phyloP scores from a whole-genome alignment of 2,888 invertebrate species.

The Lydus trimaculatus region DNA sequence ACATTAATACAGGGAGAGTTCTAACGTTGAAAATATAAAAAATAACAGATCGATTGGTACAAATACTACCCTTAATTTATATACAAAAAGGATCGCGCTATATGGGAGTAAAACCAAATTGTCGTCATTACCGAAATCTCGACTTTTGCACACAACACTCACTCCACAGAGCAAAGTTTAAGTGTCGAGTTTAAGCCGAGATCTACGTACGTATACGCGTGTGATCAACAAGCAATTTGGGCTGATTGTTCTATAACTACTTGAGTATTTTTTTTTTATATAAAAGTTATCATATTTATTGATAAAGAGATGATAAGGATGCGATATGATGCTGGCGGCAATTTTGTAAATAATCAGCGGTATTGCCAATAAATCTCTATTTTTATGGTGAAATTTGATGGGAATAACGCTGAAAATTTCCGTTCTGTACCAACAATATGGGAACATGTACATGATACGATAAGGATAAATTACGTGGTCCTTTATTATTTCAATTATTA shows the following conservation, averaged over 20 bases:
- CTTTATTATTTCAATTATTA: slow-evolving; percentile 12
- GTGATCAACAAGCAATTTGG: background rate
- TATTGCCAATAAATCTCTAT: background rate
- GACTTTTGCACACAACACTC: too few relatives aligned
- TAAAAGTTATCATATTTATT: background rate
- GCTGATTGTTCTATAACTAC: background rate
- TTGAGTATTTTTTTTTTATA: background rate
- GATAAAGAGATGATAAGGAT: background rate
- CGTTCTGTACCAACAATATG: background rate
- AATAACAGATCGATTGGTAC: background rate
- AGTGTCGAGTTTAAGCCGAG: too few relatives aligned
- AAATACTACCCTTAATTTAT: background rate
- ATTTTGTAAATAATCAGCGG: background rate
- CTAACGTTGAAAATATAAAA: background rate
- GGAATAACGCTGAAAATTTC: too few relatives aligned
- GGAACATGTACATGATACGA: slow-evolving; percentile 16
- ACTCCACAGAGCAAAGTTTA: too few relatives aligned
- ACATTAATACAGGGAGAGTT: slow-evolving; percentile 21
- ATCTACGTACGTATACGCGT: too few relatives aligned
- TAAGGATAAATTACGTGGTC: slow-evolving; percentile 32
- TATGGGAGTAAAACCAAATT: background rate
- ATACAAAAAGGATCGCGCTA: background rate
- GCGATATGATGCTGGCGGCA: background rate
- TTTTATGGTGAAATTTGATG: too few relatives aligned
- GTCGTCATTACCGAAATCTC: too few relatives aligned